Percentiles rank a stretch among this genome's conserved stretches.
Conservation (phyloP, 2,888 invertebrate species). For the Andrena dorsata region DNA sequence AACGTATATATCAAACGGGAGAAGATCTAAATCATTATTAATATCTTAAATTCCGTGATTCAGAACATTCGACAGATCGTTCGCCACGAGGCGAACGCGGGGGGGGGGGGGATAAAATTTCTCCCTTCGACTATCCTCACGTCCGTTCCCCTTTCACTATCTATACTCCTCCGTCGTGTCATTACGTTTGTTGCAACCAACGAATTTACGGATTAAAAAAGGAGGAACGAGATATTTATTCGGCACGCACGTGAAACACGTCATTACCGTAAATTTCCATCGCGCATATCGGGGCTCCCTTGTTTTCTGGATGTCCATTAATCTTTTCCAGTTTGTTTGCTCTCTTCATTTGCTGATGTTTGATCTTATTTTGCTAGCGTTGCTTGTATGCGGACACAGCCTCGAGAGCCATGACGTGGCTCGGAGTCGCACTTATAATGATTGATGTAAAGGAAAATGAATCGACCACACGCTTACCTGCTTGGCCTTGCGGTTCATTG, state of each 20-base stretch:
- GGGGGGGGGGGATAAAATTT: conserved; percentile 14
- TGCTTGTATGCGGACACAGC: conserved; percentile 71
- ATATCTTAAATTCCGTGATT: neutral
- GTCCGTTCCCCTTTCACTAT: conserved; percentile 13
- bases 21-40: neutral
- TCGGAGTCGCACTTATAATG: conserved; percentile 56
- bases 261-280: conserved; percentile 49
- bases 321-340: conserved; percentile 67
- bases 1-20: neutral
- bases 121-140: conserved; percentile 21
- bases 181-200: conserved; percentile 14
- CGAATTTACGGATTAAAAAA: neutral
- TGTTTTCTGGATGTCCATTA: conserved; percentile 52
- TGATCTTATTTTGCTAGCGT: conserved; percentile 76
- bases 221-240: conserved; percentile 10
- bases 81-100: conserved; percentile 20
- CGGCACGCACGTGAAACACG: conserved; percentile 49
- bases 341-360: conserved; percentile 78
- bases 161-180: neutral
- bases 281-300: conserved; percentile 33
- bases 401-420: conserved; percentile 59
- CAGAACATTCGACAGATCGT: conserved; percentile 29
- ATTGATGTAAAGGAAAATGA: conserved; percentile 71
- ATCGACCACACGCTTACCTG: conserved; percentile 81
- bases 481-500: conserved; percentile 80